A percentile compares a stretch with the other conserved stretches of the same genome.
Evolutionary conservation across 2,797 vertebrate species (phyloP).

Genomic region (Protonibea diacanthus): DNA sequence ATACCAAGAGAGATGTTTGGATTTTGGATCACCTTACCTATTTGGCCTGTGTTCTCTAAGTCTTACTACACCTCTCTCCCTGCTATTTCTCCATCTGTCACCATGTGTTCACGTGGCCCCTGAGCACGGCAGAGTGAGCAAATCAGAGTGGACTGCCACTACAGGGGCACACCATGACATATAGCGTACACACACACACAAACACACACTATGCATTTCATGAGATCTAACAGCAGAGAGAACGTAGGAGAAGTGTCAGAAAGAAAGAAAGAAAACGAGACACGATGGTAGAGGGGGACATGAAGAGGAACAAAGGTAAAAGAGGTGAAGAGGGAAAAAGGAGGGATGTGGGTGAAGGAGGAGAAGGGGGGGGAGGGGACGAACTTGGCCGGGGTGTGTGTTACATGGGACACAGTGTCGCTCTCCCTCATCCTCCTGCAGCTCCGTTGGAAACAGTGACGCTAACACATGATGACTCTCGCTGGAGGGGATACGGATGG

Average conservation of each 20-base stretch:
- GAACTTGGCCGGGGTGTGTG: constrained; percentile 53
- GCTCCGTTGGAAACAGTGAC: constrained; percentile 67
- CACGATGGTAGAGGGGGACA: no score
- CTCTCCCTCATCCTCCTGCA: constrained; percentile 49
- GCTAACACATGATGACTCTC: constrained; percentile 75
- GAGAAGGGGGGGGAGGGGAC: constrained; percentile 14
- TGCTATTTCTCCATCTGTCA: constrained; percentile 75
- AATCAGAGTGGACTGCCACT: constrained; percentile 60
- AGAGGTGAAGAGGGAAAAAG: constrained; percentile 4
- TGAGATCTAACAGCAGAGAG: background rate
- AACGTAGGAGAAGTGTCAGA: background rate
- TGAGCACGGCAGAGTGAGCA: constrained; percentile 60
- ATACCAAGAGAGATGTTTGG: constrained; percentile 3
- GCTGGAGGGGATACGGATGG: constrained; percentile 66
- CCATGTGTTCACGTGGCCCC: constrained; percentile 48
- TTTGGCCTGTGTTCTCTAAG: constrained; percentile 30
- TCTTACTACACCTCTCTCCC: constrained; percentile 56
- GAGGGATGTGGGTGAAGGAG: constrained; percentile 5
- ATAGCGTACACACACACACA: constrained; percentile 25
- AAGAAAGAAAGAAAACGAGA: background rate
- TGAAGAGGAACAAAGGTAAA: background rate
- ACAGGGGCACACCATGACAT: constrained; percentile 35
- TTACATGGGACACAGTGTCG: constrained; percentile 36
- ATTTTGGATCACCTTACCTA: constrained; percentile 22
- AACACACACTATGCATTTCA: constrained; percentile 7